Percentiles rank a stretch among this genome's conserved stretches.
phyloP scores from a whole-genome alignment of 2,113 vertebrate genomes.

The Pseudolaguvia tuberculata region DNA sequence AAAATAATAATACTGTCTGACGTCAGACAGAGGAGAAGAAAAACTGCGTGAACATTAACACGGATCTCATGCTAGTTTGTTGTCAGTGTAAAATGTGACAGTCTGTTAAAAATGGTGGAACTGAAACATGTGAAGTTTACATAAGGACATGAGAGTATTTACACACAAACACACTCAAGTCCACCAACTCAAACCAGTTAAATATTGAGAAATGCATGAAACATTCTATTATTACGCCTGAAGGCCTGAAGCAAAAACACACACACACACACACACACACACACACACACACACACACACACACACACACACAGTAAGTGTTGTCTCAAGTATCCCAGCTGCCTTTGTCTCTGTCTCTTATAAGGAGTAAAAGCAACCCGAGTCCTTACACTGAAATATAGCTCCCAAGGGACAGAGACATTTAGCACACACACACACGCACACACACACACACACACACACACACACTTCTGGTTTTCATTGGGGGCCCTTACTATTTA shows the following conservation, averaged over 20 bases:
- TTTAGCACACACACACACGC: background rate
- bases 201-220: conserved; percentile 11
- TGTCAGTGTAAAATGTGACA: background rate
- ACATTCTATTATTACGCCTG: background rate
- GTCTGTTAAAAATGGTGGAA: background rate
- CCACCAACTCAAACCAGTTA: background rate
- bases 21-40: background rate
- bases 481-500: too few species aligned
- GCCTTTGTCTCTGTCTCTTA: conserved; percentile 9
- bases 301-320: background rate
- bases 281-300: conserved; percentile 13
- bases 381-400: background rate
- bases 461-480: background rate
- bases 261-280: conserved; percentile 13
- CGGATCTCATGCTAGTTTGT: background rate
- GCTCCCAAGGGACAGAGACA: background rate
- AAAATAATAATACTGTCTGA: background rate
- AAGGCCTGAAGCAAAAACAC: conserved; percentile 4
- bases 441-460: conserved; percentile 12
- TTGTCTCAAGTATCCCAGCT: background rate
- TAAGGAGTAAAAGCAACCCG: background rate
- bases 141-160: background rate
- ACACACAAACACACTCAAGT: background rate
- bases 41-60: background rate
- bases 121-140: background rate